These are phyloP conservation scores for Caenorhabditis angaria DNA, from an alignment of 2,888 invertebrate species.

Conservation along the genomic window DNA sequence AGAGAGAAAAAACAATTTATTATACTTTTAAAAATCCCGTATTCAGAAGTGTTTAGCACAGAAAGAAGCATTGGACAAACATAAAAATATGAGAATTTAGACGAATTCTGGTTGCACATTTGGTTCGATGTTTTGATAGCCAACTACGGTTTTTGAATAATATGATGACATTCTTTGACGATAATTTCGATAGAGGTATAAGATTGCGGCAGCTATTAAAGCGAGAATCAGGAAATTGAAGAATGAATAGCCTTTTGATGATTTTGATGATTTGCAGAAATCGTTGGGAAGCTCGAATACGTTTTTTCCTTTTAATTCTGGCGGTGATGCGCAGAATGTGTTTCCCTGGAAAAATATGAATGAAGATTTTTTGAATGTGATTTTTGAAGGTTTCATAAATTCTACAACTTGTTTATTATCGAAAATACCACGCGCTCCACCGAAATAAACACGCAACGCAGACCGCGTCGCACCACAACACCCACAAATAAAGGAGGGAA, in stretches of 20 bases:
- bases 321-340: constrained; percentile 48
- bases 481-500: too few relatives aligned
- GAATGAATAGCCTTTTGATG: constrained; percentile 11
- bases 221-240: constrained; percentile 19
- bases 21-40: constrained; percentile 30
- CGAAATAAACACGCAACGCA: too few relatives aligned
- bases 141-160: constrained; percentile 21
- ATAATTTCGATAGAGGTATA: constrained; percentile 28
- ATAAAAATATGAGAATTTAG: constrained; percentile 3
- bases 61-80: not conserved
- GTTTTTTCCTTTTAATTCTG: constrained; percentile 26
- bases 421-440: too few relatives aligned
- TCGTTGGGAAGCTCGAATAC: constrained; percentile 36
- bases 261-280: constrained; percentile 17
- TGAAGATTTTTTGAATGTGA: too few relatives aligned
- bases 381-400: too few relatives aligned
- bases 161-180: constrained; percentile 21
- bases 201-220: constrained; percentile 27
- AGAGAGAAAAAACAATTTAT: constrained; percentile 25
- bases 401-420: too few relatives aligned
- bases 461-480: too few relatives aligned
- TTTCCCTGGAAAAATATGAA: constrained; percentile 30
- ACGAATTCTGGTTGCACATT: constrained; percentile 41
- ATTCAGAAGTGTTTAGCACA: not conserved
- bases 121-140: constrained; percentile 35